Conservation (phyloP, 2,113 vertebrate species). For the Austrofundulus limnaeus region DNA sequence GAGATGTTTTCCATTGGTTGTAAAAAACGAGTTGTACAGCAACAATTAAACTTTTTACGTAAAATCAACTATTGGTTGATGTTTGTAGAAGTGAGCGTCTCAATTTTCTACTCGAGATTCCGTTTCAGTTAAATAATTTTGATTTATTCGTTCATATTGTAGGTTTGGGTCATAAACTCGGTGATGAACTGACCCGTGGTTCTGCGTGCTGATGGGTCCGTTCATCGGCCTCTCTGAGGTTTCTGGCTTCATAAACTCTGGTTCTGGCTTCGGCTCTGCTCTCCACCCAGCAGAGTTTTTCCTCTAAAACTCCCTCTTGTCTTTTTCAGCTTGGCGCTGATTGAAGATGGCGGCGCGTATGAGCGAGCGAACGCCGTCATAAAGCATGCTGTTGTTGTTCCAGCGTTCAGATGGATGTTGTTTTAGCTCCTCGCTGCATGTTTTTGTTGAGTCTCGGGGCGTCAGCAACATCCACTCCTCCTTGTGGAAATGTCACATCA, state of each 20-base stretch:
- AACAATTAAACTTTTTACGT: too few relatives aligned
- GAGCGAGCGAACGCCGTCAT: constrained; percentile 17
- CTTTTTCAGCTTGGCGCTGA: constrained; percentile 37
- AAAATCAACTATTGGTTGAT: too few relatives aligned
- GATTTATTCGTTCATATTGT: background rate
- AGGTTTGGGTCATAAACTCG: background rate
- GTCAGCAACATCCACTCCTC: constrained; percentile 14
- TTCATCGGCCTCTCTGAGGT: constrained; percentile 31
- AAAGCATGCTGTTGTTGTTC: constrained; percentile 54
- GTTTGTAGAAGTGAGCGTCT: too few relatives aligned
- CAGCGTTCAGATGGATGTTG: constrained; percentile 30
- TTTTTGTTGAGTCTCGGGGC: constrained; percentile 35
- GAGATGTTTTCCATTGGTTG: too few relatives aligned
- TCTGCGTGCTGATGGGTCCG: constrained; percentile 18
- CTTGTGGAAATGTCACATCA: constrained; percentile 29
- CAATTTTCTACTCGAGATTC: too few relatives aligned
- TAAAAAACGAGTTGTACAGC: too few relatives aligned
- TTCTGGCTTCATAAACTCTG: constrained; percentile 14
- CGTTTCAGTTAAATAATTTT: background rate
- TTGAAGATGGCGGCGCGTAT: constrained; percentile 53
- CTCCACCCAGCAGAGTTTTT: constrained; percentile 38
- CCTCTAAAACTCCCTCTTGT: constrained; percentile 34
- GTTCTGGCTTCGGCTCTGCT: constrained; percentile 21
- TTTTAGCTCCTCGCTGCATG: constrained; percentile 43
- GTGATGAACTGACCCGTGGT: constrained; percentile 13